Percentiles rank a stretch among this genome's conserved stretches.
These are phyloP conservation scores for Papilio helenus DNA, from an alignment of 1,140 invertebrate species.

Conservation along the genomic window DNA sequence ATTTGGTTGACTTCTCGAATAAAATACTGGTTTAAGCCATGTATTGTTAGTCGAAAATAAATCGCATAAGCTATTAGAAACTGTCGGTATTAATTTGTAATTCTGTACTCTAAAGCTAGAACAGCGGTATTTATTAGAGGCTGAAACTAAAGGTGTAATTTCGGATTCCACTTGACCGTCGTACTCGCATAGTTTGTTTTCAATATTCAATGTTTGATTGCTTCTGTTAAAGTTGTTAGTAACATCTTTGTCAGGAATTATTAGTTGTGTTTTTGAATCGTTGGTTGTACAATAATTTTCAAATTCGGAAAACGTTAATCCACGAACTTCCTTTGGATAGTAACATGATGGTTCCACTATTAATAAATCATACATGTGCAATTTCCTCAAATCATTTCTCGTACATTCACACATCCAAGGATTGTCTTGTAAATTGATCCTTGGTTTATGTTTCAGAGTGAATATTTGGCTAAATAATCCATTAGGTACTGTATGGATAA, in stretches of 20 bases:
- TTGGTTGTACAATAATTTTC: conserved; percentile 51
- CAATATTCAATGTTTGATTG: conserved; percentile 25
- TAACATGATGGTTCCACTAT: conserved; percentile 61
- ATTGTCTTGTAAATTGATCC: conserved; percentile 67
- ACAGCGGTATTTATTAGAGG: conserved; percentile 43
- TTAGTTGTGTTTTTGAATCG: conserved; percentile 7
- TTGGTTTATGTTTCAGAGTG: conserved; percentile 44
- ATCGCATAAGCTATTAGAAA: not conserved
- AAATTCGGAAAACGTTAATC: conserved; percentile 59
- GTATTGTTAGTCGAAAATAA: conserved; percentile 35
- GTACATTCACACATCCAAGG: conserved; percentile 67
- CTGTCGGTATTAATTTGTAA: conserved; percentile 16
- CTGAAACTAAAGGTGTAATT: conserved; percentile 25
- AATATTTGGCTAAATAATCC: conserved; percentile 61
- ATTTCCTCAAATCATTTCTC: conserved; percentile 51
- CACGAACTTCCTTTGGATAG: conserved; percentile 50
- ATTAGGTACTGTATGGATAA: conserved; percentile 55
- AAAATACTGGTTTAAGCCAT: conserved; percentile 60
- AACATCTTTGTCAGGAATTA: not conserved
- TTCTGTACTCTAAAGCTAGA: conserved; percentile 37
- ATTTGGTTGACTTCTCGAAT: conserved; percentile 46
- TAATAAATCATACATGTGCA: conserved; percentile 50
- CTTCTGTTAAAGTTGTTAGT: not conserved
- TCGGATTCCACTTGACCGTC: not conserved
- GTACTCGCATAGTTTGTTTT: not conserved